These are phyloP conservation scores for Apis cerana DNA, from an alignment of 1,140 invertebrate species.

Conservation along the genomic window DNA sequence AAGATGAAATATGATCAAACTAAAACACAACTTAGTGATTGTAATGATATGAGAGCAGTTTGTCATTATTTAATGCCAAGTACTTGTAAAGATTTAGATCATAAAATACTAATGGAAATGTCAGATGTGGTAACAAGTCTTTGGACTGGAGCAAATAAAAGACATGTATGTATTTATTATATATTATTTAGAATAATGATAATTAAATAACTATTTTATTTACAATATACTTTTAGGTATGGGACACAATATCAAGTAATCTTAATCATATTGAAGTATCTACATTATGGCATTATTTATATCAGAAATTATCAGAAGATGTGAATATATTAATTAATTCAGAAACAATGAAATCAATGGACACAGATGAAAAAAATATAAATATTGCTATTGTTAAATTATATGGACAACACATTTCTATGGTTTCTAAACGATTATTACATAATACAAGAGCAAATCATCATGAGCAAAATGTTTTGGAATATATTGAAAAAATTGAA, in stretches of 20 bases:
- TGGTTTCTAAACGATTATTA: conserved; percentile 57
- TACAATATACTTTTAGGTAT: conserved; percentile 65
- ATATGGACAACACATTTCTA: conserved; percentile 68
- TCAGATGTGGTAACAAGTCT: conserved; percentile 68
- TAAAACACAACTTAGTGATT: conserved; percentile 64
- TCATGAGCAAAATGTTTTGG: conserved; percentile 56
- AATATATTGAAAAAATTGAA: conserved; percentile 69
- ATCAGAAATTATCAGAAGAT: conserved; percentile 64
- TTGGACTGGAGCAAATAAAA: conserved; percentile 68
- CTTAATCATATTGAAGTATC: conserved; percentile 66
- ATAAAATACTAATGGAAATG: conserved; percentile 64
- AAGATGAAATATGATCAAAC: conserved; percentile 70
- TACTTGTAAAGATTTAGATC: conserved; percentile 62
- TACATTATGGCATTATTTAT: conserved; percentile 71
- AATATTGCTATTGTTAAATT: conserved; percentile 68
- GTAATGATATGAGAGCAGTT: conserved; percentile 70
- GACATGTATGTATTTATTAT: conserved; percentile 58
- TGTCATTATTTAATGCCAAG: conserved; percentile 72
- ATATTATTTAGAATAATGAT: conserved; percentile 13
- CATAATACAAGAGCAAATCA: conserved; percentile 52
- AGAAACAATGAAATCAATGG: conserved; percentile 48
- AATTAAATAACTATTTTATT: neutral
- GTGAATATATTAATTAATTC: conserved; percentile 67
- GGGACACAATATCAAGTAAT: conserved; percentile 64
- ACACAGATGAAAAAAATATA: conserved; percentile 43